Evolutionary conservation across 1,140 invertebrate species (phyloP), one percentile per base, ranked within the genome.

Genomic region (Drosophila fuyamai): DNA sequence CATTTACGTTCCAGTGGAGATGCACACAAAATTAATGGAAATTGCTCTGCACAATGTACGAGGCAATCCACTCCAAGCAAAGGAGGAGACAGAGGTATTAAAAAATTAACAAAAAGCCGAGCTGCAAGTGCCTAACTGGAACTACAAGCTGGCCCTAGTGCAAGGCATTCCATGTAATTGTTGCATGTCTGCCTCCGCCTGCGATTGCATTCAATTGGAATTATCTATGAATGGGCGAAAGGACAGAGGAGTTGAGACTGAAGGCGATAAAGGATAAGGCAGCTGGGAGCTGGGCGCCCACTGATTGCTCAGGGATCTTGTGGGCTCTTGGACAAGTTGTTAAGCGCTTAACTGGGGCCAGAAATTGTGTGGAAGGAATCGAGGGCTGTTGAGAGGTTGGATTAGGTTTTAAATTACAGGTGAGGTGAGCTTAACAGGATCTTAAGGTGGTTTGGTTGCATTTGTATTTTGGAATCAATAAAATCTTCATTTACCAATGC

Each of bases 21-120:
- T 88, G 83, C 84, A 88, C 83, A 79, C 72, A 56, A 71, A 83
- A 86, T 88, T 86, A 86, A 86, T 83, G 79, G 83, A 88, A 86
- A 86, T 88, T 88, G 67, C 77, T 80, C 43, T 55, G 46, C 50
- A 58, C 57, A 72, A 61, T 48, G 62, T 66, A 75, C 56, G 46
- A 59, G 48, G 63, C 51, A 65, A 65, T 68, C 67, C 32, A 46
- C 13, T 18, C 32, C 51, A 18, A 71, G 16, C 32, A 5, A 40
- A 41, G 65, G 29, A 12, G 40, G 38, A 70, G 46, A 55, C 46
- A 47, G 44, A 35, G 72, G 59, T 53, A 76, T 76, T 76, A 76
- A 76, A 76, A 76, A 76, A 76, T 76, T 76, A 76, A 76, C 73
- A 76, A 75, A 76, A 54, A 43, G 41, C 61, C 48, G 7, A 53